Evolutionary conservation across 2,797 vertebrate species (phyloP), one percentile per base, ranked within the genome.

Genomic region (Sphenodon punctatus): DNA sequence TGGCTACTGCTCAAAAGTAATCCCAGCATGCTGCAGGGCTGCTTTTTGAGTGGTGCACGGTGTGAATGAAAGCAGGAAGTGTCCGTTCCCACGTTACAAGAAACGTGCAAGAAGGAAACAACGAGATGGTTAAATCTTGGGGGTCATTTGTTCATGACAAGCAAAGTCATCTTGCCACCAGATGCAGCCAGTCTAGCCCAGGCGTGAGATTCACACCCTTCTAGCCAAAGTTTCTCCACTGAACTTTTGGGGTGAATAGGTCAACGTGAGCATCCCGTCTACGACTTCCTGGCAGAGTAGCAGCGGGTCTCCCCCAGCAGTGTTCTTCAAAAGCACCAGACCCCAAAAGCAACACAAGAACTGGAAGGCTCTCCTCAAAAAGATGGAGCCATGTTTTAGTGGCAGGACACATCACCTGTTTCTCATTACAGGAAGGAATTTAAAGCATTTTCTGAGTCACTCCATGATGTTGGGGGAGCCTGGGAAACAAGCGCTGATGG

Each of bases 391-490:
- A 64, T 23, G 42, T 39, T 58, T 49, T 13, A 16, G 17, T 27
- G 49, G 45, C 30, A 56, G 38, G 38, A 27, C 20, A n/a, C 20
- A 17, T 77, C 61, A 71, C 59, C 73, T 77, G 67, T 34, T 83
- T 67, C 63, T 83, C 80, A 72, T 83, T 67, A 77, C 25, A 55
- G 30, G 36, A 51, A 78, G 63, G 74, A 78, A 83, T 83, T 77
- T 56, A 67, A 78, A 67, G 41, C 41, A 77, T 83, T 63, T 71
- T n/a, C 20, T 66, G 63, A 63, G 41, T 23, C 61, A 38, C 38
- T 32, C 46, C 34, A 13, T 11, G 20, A 46, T 34, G 39, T 67
- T 38, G 30, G 55, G 74, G 55, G 38, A 7, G 15, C 43, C 16
- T 43, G 14, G 19, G 43, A 58, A 25, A 38, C n/a, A 68, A 55